Conservation (phyloP, 2,888 invertebrate genomes). For the Cremastobaeus sp. region DNA sequence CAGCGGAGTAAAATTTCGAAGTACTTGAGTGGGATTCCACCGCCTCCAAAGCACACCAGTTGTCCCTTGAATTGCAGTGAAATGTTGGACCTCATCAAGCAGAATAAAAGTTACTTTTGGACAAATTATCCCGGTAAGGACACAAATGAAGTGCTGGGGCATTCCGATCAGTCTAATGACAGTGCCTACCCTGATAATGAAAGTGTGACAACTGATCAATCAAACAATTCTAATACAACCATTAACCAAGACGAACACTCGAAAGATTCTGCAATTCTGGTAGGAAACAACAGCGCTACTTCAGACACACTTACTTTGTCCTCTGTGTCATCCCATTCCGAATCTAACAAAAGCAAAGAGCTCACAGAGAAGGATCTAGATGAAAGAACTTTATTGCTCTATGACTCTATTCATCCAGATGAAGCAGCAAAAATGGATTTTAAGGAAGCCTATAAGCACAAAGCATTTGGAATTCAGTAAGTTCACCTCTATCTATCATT, state of each 20-base stretch:
- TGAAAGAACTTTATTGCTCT: slow-evolving; percentile 68
- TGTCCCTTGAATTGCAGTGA: slow-evolving; percentile 83
- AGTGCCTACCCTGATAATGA: slow-evolving; percentile 52
- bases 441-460: slow-evolving; percentile 82
- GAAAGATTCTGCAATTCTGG: slow-evolving; percentile 35
- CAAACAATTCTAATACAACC: slow-evolving; percentile 2
- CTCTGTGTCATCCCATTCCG: slow-evolving; percentile 38
- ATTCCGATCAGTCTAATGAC: slow-evolving; percentile 67
- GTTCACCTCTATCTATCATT: slow-evolving; percentile 71
- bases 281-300: slow-evolving; percentile 43
- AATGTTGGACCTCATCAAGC: slow-evolving; percentile 82
- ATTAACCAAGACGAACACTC: slow-evolving; percentile 40
- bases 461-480: slow-evolving; percentile 86
- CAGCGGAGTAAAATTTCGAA: slow-evolving; percentile 80
- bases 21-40: slow-evolving; percentile 84
- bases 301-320: slow-evolving; percentile 53
- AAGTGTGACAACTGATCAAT: slow-evolving; percentile 17
- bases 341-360: slow-evolving; percentile 50
- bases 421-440: slow-evolving; percentile 79
- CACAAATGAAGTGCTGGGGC: slow-evolving; percentile 69
- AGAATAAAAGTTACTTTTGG: slow-evolving; percentile 80
- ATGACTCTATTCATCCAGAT: slow-evolving; percentile 71
- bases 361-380: slow-evolving; percentile 19
- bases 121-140: slow-evolving; percentile 27
- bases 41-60: slow-evolving; percentile 87